These are phyloP conservation scores for Oncorhynchus clarkii DNA, from an alignment of 2,113 vertebrate genomes.

Conservation along the genomic window DNA sequence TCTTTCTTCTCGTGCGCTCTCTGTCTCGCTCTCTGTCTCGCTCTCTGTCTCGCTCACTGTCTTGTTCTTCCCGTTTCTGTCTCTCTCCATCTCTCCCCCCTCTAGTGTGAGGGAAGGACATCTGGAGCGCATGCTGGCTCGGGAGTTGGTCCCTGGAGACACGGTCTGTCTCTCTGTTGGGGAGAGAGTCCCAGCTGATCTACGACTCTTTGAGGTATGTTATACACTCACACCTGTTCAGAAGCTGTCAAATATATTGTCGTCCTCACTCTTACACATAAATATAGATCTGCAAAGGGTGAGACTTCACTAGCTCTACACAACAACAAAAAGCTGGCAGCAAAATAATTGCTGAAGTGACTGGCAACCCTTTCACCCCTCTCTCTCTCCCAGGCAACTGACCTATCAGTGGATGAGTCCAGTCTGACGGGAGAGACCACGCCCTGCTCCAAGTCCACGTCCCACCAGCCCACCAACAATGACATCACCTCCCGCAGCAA, in stretches of 20 bases:
- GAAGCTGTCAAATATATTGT: too few relatives aligned
- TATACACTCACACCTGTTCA: constrained; percentile 11
- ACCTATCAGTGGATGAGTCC: constrained; percentile 92
- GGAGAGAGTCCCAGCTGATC: constrained; percentile 94
- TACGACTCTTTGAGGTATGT: constrained; percentile 90
- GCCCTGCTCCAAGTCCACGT: constrained; percentile 85
- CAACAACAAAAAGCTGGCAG: neutral
- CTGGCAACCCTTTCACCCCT: neutral
- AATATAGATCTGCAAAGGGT: too few relatives aligned
- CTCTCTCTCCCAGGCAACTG: constrained; percentile 74
- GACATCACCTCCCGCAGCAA: constrained; percentile 92
- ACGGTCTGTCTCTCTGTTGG: constrained; percentile 93
- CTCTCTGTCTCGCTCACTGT: neutral
- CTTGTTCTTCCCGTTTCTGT: neutral
- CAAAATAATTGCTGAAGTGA: neutral
- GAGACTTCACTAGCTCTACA: neutral
- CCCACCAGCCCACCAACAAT: constrained; percentile 82
- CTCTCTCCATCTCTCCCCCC: neutral
- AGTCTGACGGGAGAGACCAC: constrained; percentile 94
- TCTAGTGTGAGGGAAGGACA: constrained; percentile 85
- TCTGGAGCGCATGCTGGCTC: constrained; percentile 87
- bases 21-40: too few relatives aligned
- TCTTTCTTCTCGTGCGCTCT: too few relatives aligned
- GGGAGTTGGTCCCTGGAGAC: constrained; percentile 95
- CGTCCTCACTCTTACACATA: too few relatives aligned